phyloP scores from a whole-genome alignment of 2,888 invertebrate species.

The Argyresthia albistria region DNA sequence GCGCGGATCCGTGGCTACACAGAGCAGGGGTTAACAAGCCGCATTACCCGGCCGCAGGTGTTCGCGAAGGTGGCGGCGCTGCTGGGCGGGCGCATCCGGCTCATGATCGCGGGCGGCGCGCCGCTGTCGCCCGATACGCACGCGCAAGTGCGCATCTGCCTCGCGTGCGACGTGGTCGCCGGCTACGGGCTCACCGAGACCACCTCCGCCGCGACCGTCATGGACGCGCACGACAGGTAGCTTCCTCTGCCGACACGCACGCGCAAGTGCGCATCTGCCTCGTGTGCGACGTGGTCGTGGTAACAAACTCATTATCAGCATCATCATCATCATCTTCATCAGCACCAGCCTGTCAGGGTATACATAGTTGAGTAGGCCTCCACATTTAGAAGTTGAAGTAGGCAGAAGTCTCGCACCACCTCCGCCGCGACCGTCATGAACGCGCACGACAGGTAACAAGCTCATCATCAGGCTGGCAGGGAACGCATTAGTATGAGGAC shows the following conservation, averaged over 20 bases:
- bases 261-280: conserved; percentile 87
- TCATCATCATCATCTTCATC: too few relatives aligned
- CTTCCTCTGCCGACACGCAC: conserved; percentile 80
- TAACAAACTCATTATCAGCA: conserved; percentile 97
- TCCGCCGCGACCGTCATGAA: conserved; percentile 93
- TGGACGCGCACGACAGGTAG: conserved; percentile 76
- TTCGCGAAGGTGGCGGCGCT: conserved; percentile 74
- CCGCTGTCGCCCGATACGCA: conserved; percentile 97
- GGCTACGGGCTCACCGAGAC: conserved; percentile 99
- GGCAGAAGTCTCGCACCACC: conserved; percentile 97
- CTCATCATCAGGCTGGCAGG: too few relatives aligned
- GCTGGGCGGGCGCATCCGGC: conserved; percentile 90
- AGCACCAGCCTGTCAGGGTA: too few relatives aligned
- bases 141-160: conserved; percentile 84
- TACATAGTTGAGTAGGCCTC: too few relatives aligned
- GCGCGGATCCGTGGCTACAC: too few relatives aligned
- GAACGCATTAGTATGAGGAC: too few relatives aligned
- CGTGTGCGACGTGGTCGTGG: conserved; percentile 93
- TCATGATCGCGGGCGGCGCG: conserved; percentile 95
- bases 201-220: conserved; percentile 91
- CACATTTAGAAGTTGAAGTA: too few relatives aligned
- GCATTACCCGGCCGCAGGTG: conserved; percentile 41
- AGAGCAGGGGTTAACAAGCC: too few relatives aligned
- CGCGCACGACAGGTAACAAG: conserved; percentile 58
- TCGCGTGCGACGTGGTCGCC: conserved; percentile 91